Conservation (phyloP, 2,888 invertebrate species). For the Euplagia quadripunctaria region DNA sequence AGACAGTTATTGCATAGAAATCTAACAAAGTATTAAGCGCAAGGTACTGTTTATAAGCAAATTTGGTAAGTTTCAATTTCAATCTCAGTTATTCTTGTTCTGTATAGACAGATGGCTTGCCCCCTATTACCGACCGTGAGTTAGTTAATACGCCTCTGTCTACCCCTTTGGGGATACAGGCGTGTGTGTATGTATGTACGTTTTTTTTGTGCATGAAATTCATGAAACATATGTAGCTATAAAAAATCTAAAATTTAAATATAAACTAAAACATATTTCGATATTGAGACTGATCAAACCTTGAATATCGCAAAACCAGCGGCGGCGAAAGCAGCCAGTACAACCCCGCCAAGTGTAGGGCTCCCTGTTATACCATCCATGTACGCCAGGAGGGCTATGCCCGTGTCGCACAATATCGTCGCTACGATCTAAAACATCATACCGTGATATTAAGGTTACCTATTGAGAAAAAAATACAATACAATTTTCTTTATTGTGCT, state of each 20-base stretch:
- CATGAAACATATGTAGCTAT: no score
- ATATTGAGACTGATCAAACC: constrained; percentile 79
- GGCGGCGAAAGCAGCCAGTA: constrained; percentile 95
- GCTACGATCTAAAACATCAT: constrained; percentile 93
- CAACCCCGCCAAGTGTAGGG: constrained; percentile 96
- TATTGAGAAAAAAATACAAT: neutral
- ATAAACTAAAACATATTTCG: no score
- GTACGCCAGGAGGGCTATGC: constrained; percentile 96
- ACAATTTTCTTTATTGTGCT: neutral
- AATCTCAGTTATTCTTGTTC: no score
- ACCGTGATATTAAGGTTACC: neutral
- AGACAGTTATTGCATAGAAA: neutral
- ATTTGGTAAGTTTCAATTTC: no score
- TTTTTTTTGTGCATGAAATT: no score
- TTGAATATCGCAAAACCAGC: constrained; percentile 98
- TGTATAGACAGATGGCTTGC: no score
- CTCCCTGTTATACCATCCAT: constrained; percentile 98
- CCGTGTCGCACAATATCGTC: constrained; percentile 97
- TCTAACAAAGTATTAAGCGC: no score
- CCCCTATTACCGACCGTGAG: no score
- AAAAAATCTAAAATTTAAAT: no score
- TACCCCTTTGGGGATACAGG: no score
- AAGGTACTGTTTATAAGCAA: neutral
- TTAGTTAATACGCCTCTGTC: no score
- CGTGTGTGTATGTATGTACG: no score